Evolutionary conservation across 2,797 vertebrate species (phyloP), one percentile per base, ranked within the genome.

Genomic region (Remorina albescens): DNA sequence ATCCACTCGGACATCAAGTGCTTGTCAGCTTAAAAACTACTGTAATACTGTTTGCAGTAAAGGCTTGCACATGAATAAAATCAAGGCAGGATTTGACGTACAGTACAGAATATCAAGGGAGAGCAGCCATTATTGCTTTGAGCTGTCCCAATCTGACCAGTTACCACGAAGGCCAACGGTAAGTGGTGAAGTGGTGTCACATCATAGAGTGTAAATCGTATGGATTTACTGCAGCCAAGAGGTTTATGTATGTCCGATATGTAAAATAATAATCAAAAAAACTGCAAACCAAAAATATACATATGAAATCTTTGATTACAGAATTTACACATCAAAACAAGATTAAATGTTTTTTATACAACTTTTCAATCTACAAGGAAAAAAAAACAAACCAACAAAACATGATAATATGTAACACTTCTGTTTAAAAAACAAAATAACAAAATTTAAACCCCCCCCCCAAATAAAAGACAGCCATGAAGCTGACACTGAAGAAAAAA

Each of bases 81-180:
- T 58, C 64, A 76, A 84, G 86, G 83, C 85, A 80, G 78, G 77
- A 81, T 64, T 42, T 56, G 80, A 89, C 85, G 50, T 65, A 80
- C 74, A 75, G 74, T 75, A 72, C 80, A 76, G 72, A 68, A 67
- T 47, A 64, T 71, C 25, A 10, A 57, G 47, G 59, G 70, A 76
- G 47, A 82, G 78, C 85, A 86, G 88, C 83, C 41, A 16, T 83
- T 85, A 89, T 88, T 88, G 88, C 84, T 76, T 67, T 54, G 7
- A 73, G 74, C 82, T 18, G 76, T 75, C 78, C 62, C 78, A 15
- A 64, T 78, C 64, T 71, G 66, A 56, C 71, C 67, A 23, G n/a
- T 78, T 55, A 58, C 55, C 59, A 72, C 25, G 21, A 61, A 2
- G 44, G 23, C 54, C 59, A 42, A 60, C 50, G 42, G n/a, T n/a